A percentile compares a stretch with the other conserved stretches of the same genome.
Evolutionary conservation across 2,113 vertebrate species (phyloP).

Genomic region (Sinocyclocheilus anophthalmus): DNA sequence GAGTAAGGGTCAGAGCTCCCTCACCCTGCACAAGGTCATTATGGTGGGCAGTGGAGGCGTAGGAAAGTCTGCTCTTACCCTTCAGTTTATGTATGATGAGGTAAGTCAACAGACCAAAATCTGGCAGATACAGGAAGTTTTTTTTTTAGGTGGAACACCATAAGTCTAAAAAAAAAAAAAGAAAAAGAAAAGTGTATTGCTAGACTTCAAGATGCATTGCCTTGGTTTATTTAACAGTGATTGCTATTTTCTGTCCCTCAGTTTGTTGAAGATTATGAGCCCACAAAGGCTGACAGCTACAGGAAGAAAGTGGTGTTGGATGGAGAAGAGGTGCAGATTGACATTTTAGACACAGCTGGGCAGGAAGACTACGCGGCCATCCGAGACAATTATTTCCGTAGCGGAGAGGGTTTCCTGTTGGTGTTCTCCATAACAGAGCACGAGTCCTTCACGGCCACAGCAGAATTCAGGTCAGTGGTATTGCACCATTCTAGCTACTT

Average conservation of each 20-base stretch:
- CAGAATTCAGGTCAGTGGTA: constrained; percentile 52
- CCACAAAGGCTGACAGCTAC: constrained; percentile 60
- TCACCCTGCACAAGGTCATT: constrained; percentile 59
- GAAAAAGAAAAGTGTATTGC: not conserved
- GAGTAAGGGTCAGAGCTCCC: constrained; percentile 54
- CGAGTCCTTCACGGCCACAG: constrained; percentile 57
- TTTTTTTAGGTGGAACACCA: not conserved
- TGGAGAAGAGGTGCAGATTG: constrained; percentile 59
- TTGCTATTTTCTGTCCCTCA: not conserved
- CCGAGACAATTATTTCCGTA: constrained; percentile 42
- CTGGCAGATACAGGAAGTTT: too few relatives aligned
- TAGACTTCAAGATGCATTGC: not conserved
- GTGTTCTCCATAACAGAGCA: constrained; percentile 59
- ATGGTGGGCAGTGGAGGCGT: constrained; percentile 62
- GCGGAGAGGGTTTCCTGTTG: constrained; percentile 57
- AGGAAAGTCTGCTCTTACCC: constrained; percentile 58
- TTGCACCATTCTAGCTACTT: not conserved
- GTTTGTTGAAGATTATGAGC: constrained; percentile 61
- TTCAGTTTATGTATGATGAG: not conserved
- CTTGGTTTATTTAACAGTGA: not conserved
- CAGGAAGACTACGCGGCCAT: constrained; percentile 57
- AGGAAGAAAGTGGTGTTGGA: constrained; percentile 59
- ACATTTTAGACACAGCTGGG: constrained; percentile 57
- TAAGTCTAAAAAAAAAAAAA: not conserved
- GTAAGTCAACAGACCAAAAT: too few relatives aligned